Conservation (phyloP, 2,888 invertebrate genomes). For the Papilio gigon region DNA sequence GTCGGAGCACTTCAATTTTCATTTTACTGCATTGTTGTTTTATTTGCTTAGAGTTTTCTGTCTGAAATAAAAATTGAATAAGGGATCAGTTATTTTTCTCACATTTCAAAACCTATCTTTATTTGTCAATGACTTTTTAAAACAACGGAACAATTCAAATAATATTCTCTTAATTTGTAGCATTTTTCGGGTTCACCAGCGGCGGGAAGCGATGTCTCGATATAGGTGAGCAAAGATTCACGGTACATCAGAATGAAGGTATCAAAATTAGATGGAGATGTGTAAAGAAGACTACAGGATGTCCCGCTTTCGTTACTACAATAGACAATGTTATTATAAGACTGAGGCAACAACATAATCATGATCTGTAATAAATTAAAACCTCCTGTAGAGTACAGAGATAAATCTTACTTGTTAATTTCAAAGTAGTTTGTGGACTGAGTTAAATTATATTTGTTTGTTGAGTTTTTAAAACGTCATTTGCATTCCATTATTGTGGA, state of each 20-base stretch:
- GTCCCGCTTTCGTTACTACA: constrained; percentile 63
- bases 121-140: neutral
- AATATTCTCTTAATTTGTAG: constrained; percentile 42
- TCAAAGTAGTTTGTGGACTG: too few relatives aligned
- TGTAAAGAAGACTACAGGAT: constrained; percentile 58
- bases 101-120: neutral
- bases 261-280: constrained; percentile 64
- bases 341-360: constrained; percentile 58
- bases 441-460: too few relatives aligned
- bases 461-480: too few relatives aligned
- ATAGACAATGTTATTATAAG: constrained; percentile 54
- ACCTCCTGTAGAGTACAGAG: neutral
- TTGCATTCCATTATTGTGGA: too few relatives aligned
- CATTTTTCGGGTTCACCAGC: constrained; percentile 60
- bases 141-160: neutral
- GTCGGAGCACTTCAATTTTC: too few relatives aligned
- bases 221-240: constrained; percentile 60
- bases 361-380: constrained; percentile 39
- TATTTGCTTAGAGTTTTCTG: neutral
- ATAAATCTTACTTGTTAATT: too few relatives aligned
- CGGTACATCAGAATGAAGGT: constrained; percentile 71
- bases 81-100: neutral
- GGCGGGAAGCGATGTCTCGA: constrained; percentile 67
- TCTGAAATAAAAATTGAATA: neutral
- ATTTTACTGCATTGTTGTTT: too few relatives aligned